These are phyloP conservation scores for Bombus balteatus DNA, from an alignment of 1,140 invertebrate species.

Conservation along the genomic window DNA sequence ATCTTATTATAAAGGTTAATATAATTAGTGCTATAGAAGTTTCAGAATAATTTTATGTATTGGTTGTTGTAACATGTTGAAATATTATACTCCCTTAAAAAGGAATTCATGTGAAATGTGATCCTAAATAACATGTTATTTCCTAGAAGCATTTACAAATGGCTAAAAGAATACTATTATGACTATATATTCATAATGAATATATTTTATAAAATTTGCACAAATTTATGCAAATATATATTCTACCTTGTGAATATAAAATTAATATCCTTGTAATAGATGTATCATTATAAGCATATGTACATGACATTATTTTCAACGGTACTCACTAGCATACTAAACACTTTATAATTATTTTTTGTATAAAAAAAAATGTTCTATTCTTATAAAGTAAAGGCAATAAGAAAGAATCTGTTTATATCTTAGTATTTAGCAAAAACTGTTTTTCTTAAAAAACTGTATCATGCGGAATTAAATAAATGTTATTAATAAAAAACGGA, in stretches of 20 bases:
- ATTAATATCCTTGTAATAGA: slow-evolving; percentile 39
- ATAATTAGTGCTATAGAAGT: background rate
- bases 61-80: slow-evolving; percentile 14
- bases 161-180: slow-evolving; percentile 30
- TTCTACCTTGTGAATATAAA: slow-evolving; percentile 57
- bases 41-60: slow-evolving; percentile 22
- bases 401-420: slow-evolving; percentile 37
- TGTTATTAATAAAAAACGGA: slow-evolving; percentile 41
- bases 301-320: slow-evolving; percentile 48
- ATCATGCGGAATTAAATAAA: slow-evolving; percentile 45
- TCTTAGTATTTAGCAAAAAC: slow-evolving; percentile 2
- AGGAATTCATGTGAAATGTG: slow-evolving; percentile 42
- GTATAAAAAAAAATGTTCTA: slow-evolving; percentile 62
- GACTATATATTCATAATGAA: slow-evolving; percentile 33
- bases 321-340: slow-evolving; percentile 44
- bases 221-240: slow-evolving; percentile 50
- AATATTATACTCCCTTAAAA: background rate
- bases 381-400: slow-evolving; percentile 58
- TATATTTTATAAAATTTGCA: slow-evolving; percentile 51
- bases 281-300: slow-evolving; percentile 45
- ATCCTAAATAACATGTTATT: slow-evolving; percentile 26
- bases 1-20: background rate
- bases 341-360: slow-evolving; percentile 57
- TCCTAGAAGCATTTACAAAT: slow-evolving; percentile 50
- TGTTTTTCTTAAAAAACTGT: slow-evolving; percentile 36